Evolutionary conservation across 1,140 invertebrate species (phyloP), one percentile per base, ranked within the genome.

Genomic region (Cephus cinctus): DNA sequence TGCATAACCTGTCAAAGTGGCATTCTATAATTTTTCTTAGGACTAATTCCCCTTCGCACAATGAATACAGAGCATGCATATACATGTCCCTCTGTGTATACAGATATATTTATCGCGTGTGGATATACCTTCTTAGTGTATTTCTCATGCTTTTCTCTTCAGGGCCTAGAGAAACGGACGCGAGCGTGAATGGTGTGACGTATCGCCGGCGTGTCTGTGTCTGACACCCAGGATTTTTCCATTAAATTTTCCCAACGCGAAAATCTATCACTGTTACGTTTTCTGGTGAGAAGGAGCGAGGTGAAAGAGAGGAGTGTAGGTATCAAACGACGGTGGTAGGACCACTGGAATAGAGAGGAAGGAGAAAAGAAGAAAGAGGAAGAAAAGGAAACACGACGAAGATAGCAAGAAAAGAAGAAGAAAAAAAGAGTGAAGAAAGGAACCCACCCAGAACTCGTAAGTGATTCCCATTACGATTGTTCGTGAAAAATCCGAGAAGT

Each of bases 151-250:
- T 55, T 61, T 49, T 51, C 52, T 57, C 45, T 54, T 31, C 36
- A 54, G 39, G 23, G 42, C 50, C 47, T 50, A 57, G 43, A 19
- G 16, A 44, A 25, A 54, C 57, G 56, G 50, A 51, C 52, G 55
- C 55, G 46, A n/a, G 47, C 54, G 59, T 63, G 67, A 72, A 74
- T 72, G 68, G 69, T 51, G 65, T 73, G 70, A 76, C 71, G 69
- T 76, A 75, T 74, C 65, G 65, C 57, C 56, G 61, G 55, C 67
- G 65, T 66, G 69, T 66, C 73, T 75, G 73, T 62, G 53, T 61
- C 59, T 73, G 73, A 76, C 72, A 73, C 69, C 63, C 61, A 56
- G 69, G 71, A 74, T 71, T 73, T 76, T 76, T 75, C 73, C 71
- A 76, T 76, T 76, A 76, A 74, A 73, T 73, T 73, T 74, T 65